Conservation (phyloP, 2,888 invertebrate genomes). For the Andrena hattorfiana region DNA sequence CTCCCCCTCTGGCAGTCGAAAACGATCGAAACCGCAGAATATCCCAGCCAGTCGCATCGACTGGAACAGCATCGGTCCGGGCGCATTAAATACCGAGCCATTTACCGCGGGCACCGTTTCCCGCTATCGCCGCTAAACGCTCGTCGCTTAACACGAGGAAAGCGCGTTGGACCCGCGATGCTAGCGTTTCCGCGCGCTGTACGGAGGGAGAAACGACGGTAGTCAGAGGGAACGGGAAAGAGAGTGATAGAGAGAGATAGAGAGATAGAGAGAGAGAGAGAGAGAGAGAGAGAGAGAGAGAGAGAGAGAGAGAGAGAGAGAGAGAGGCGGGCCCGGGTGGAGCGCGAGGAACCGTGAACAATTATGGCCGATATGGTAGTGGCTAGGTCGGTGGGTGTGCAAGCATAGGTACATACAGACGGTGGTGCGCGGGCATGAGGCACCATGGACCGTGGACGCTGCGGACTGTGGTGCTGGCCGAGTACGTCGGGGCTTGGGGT, state of each 20-base stretch:
- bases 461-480: conserved; percentile 76
- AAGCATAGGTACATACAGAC: conserved; percentile 51
- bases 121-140: conserved; percentile 55
- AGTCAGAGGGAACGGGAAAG: too few relatives aligned
- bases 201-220: background rate
- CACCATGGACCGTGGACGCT: conserved; percentile 75
- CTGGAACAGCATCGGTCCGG: conserved; percentile 22
- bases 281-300: too few relatives aligned
- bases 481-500: conserved; percentile 80
- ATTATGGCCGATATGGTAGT: conserved; percentile 66
- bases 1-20: conserved; percentile 4
- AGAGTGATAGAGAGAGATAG: too few relatives aligned
- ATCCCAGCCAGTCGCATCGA: conserved; percentile 35
- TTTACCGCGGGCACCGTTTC: conserved; percentile 41
- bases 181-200: conserved; percentile 7
- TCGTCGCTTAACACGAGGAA: conserved; percentile 50
- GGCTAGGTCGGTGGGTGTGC: conserved; percentile 44
- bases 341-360: conserved; percentile 59
- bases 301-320: background rate
- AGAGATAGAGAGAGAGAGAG: background rate
- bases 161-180: conserved; percentile 29
- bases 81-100: conserved; percentile 58
- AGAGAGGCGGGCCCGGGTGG: conserved; percentile 15
- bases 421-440: conserved; percentile 59
- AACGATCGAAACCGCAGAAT: conserved; percentile 51